Conservation (phyloP, 35 echinoderm and acorn worm genomes). For the Lytechinus variegatus region DNA sequence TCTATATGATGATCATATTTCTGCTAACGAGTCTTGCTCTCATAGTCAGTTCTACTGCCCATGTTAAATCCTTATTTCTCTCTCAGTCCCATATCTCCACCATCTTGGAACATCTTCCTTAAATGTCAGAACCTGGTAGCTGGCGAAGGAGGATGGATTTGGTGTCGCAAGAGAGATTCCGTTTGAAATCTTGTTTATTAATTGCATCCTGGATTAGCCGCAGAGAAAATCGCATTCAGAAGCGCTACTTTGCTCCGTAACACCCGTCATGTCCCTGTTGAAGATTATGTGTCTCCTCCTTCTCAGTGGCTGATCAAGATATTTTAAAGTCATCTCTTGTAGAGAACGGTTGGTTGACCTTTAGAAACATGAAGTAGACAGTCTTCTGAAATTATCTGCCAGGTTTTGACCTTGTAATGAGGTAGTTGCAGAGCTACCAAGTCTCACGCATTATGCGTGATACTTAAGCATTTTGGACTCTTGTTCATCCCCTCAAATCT, state of each 20-base stretch:
- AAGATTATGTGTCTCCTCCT: not conserved
- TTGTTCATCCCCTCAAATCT: too few relatives aligned
- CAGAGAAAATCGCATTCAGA: not conserved
- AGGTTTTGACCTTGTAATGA: not conserved
- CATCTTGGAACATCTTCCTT: not conserved
- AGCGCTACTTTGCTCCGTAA: not conserved
- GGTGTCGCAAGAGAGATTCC: not conserved
- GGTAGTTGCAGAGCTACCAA: too few relatives aligned
- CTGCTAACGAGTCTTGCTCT: not conserved
- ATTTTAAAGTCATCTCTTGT: not conserved
- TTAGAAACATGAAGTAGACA: not conserved
- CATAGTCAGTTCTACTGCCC: not conserved
- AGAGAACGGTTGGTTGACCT: not conserved
- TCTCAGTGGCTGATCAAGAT: not conserved
- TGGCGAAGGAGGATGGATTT: not conserved
- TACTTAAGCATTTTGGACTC: too few relatives aligned
- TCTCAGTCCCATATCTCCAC: not conserved
- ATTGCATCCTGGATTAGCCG: slow-evolving; percentile 9
- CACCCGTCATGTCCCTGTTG: not conserved
- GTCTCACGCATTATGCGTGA: too few relatives aligned
- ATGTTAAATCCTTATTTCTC: not conserved
- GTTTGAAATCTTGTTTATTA: slow-evolving; percentile 7
- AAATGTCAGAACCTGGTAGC: not conserved
- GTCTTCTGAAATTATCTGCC: not conserved
- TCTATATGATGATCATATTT: not conserved